These are phyloP conservation scores for Eubucco bourcierii DNA, from an alignment of 2,113 vertebrate species.

Conservation along the genomic window DNA sequence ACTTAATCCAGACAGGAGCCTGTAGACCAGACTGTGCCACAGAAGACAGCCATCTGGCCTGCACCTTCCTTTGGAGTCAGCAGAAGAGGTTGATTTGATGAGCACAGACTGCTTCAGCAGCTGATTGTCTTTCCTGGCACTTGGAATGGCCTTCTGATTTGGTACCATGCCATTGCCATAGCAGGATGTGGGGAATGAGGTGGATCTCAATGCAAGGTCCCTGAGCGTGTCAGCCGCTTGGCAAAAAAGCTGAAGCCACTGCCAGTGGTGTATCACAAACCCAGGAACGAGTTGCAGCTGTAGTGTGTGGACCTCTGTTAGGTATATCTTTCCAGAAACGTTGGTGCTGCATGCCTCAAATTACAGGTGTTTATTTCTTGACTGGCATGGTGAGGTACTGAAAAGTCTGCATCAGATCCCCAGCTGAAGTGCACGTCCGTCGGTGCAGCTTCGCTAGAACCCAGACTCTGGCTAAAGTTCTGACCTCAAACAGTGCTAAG, in stretches of 20 bases:
- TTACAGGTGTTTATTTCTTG: neutral
- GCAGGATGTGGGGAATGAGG: neutral
- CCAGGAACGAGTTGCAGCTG: neutral
- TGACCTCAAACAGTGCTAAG: neutral
- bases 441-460: neutral
- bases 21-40: accelerated
- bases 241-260: neutral
- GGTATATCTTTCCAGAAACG: neutral
- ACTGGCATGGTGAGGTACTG: neutral
- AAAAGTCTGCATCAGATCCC: accelerated
- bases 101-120: neutral
- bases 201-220: neutral
- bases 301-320: neutral
- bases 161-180: neutral
- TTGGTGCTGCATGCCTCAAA: neutral
- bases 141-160: neutral
- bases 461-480: neutral
- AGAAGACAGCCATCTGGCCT: neutral
- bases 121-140: neutral
- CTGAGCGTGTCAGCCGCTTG: accelerated
- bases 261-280: neutral
- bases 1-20: neutral
- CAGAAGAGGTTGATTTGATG: neutral
- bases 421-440: neutral
- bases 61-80: neutral